phyloP scores from a whole-genome alignment of 1,140 invertebrate species.

The Ctenoplectra terminalis region DNA sequence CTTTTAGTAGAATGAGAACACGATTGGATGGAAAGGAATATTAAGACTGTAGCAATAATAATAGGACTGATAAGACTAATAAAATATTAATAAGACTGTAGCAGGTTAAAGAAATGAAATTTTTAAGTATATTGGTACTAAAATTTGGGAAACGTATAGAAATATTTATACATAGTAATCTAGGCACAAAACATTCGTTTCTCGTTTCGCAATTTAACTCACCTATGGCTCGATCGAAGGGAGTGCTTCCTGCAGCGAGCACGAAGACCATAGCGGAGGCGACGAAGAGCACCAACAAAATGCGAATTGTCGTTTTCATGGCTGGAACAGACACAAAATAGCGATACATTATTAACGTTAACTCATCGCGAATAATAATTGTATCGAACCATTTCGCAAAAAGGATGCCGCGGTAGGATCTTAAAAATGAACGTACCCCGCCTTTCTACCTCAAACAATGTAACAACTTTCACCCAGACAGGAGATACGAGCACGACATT shows the following conservation, averaged over 20 bases:
- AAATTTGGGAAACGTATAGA: no score
- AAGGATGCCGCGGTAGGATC: background rate
- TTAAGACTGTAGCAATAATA: no score
- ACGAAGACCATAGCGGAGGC: slow-evolving; percentile 41
- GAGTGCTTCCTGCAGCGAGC: slow-evolving; percentile 23
- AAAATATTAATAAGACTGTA: no score
- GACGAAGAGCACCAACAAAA: slow-evolving; percentile 49
- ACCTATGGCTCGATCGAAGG: slow-evolving; percentile 54
- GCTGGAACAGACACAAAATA: slow-evolving; percentile 50
- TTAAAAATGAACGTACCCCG: background rate
- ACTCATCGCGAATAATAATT: background rate
- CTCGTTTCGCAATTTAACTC: no score
- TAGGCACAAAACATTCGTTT: no score
- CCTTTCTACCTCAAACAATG: background rate
- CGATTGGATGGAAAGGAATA: no score
- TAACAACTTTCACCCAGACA: background rate
- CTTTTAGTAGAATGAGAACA: no score
- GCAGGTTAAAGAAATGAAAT: no score
- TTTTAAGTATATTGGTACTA: no score
- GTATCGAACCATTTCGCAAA: background rate
- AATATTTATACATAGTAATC: no score
- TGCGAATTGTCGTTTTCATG: slow-evolving; percentile 60
- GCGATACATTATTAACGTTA: no score
- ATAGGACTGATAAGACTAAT: no score
- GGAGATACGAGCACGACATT: background rate